Evolutionary conservation across 2,888 invertebrate species (phyloP).

Genomic region (Trileptium ribeirensis): DNA sequence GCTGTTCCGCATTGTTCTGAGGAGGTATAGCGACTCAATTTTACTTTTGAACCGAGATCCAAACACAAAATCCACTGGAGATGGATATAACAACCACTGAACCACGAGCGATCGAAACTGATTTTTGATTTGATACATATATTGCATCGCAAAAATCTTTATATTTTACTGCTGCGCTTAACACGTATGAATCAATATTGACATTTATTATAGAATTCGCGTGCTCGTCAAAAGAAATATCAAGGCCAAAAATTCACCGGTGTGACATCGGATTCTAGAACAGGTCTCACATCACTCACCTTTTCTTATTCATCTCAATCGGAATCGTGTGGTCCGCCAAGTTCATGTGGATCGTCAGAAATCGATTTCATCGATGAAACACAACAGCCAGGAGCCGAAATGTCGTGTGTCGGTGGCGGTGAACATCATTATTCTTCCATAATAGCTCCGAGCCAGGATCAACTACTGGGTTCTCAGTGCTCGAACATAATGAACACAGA

Average conservation of each 20-base stretch:
- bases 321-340: background rate
- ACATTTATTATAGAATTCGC: slow-evolving; percentile 43
- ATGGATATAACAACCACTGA: background rate
- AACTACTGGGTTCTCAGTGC: too few relatives aligned
- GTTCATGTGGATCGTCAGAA: background rate
- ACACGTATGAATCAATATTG: background rate
- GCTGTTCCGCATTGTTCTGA: too few relatives aligned
- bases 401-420: too few relatives aligned
- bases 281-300: background rate
- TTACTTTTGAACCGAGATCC: too few relatives aligned
- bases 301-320: background rate
- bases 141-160: background rate
- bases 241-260: slow-evolving; percentile 20
- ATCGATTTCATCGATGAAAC: too few relatives aligned
- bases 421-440: too few relatives aligned
- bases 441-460: too few relatives aligned
- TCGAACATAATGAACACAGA: too few relatives aligned
- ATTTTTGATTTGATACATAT: background rate
- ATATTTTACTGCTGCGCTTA: background rate
- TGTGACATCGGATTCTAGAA: background rate
- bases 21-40: too few relatives aligned
- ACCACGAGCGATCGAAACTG: too few relatives aligned
- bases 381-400: too few relatives aligned
- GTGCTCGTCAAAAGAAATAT: slow-evolving; percentile 50
- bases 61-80: background rate